Base-by-base conservation (phyloP, 2,888 invertebrate species). In the Tetheella fluctuosa region DNA sequence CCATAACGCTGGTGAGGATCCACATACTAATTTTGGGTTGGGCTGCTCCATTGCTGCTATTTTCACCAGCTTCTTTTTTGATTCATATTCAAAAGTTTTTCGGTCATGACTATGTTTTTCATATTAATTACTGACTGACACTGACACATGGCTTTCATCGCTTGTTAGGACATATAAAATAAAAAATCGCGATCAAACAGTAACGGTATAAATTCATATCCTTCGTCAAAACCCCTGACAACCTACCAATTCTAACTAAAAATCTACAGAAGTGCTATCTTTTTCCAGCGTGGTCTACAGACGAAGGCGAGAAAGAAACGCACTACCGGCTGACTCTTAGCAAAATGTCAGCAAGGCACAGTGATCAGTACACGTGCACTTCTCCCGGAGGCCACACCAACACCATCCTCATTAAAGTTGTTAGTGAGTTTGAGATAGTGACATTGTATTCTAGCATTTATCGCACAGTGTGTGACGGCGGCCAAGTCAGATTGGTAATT, bases 291-390 rank as follows among this genome's bases (percentile, higher is more conserved):
- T 97, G 96, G 97, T 96, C 96, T 3, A 94, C 94, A 15, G 95
- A 95, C 28, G 93, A 95, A 0, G 95, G 95, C 65, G 97, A 97
- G 86, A 94, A 96, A 68, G 96, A 97, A 68, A 95, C 96, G 84
- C 96, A 97, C 80, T 97, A 96, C 89, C 94, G 97, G 7, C 92
- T 98, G 68, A 96, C 96, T 71, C 95, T 98, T 79, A 96, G 95
- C 88, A 97, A 97, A 85, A 96, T 97, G 76, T 96, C 97, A 74
- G 94, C 95, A n/a, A 95, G 96, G 60, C 97, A 97, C 89, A 96
- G 96, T 39, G 97, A 97, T 59, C 95, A 95, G 65, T 97, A 96
- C 85, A 97, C 97, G 0, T 98, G 97, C 86, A 95, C 97, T 6
- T 95, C 97, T 0, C 97, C 97, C 6, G 94, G 95, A 60, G 97